Conservation (phyloP, 2,113 vertebrate species). For the Hippocampus mohnikei region DNA sequence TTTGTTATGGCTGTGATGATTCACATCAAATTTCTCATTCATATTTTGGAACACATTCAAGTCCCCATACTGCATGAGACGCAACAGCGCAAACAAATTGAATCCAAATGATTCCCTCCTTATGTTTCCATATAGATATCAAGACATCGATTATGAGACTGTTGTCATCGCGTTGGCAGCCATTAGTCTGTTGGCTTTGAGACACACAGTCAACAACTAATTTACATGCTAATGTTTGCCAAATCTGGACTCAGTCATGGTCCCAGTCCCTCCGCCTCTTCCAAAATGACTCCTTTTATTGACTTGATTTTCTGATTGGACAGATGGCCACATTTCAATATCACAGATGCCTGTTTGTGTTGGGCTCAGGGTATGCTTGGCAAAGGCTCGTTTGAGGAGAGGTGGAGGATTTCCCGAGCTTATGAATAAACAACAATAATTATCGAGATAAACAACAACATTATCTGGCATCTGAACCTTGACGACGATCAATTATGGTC, state of each 20-base stretch:
- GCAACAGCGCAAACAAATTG: conserved; percentile 9
- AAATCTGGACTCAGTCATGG: conserved; percentile 59
- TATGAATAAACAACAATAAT: conserved; percentile 70
- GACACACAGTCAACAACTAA: conserved; percentile 67
- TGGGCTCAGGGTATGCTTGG: conserved; percentile 29
- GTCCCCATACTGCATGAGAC: not conserved
- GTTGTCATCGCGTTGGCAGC: conserved; percentile 68
- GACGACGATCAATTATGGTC: conserved; percentile 65
- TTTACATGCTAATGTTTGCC: conserved; percentile 75
- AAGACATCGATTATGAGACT: conserved; percentile 66
- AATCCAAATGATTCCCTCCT: conserved; percentile 51
- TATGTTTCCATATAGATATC: conserved; percentile 69
- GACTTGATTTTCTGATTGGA: conserved; percentile 71
- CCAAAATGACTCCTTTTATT: conserved; percentile 71
- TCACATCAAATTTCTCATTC: not conserved
- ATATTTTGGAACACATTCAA: conserved; percentile 4
- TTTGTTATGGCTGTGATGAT: conserved; percentile 5
- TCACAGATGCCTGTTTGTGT: conserved; percentile 66
- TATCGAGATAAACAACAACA: conserved; percentile 68
- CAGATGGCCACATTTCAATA: conserved; percentile 73
- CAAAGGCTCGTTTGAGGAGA: conserved; percentile 18
- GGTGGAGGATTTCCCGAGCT: conserved; percentile 31
- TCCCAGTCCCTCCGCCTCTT: conserved; percentile 41
- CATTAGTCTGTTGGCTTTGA: conserved; percentile 61
- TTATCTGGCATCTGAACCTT: conserved; percentile 66